Evolutionary conservation across 2,888 invertebrate genomes (phyloP).

Genomic region (Aporophyla nigra): DNA sequence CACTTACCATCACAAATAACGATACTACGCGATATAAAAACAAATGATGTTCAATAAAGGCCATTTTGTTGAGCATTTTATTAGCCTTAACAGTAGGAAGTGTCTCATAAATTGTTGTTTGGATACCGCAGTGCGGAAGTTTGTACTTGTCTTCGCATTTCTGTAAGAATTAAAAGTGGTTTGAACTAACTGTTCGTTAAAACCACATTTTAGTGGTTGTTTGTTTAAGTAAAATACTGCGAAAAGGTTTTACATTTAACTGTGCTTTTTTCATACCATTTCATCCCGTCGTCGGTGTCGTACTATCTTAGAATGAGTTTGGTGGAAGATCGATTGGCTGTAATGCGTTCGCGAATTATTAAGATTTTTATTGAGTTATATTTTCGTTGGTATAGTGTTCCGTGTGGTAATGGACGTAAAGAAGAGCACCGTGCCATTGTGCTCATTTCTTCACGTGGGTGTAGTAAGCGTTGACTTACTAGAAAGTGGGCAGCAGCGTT

Average conservation of each 20-base stretch:
- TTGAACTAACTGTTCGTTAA: conserved; percentile 25
- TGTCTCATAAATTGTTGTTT: conserved; percentile 66
- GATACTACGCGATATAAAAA: conserved; percentile 26
- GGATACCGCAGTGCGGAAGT: conserved; percentile 72
- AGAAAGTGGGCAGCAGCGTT: no score
- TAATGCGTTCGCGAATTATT: no score
- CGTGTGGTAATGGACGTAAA: no score
- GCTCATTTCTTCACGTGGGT: no score
- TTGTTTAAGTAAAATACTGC: conserved; percentile 16
- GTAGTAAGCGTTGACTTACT: no score
- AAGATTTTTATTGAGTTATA: no score
- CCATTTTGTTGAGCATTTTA: conserved; percentile 58
- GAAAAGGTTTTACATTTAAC: neutral
- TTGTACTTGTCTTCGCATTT: conserved; percentile 67
- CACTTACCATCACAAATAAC: conserved; percentile 33
- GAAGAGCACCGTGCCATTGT: no score
- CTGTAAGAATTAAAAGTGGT: conserved; percentile 69
- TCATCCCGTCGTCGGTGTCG: no score
- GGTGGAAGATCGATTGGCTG: no score
- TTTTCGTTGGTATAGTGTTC: no score
- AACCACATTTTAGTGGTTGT: conserved; percentile 39
- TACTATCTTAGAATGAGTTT: no score
- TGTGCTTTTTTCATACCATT: neutral
- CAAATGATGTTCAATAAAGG: conserved; percentile 54
- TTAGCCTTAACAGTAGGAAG: conserved; percentile 57